Conservation (phyloP, 1,140 invertebrate species). For the Drosophila paulistorum region DNA sequence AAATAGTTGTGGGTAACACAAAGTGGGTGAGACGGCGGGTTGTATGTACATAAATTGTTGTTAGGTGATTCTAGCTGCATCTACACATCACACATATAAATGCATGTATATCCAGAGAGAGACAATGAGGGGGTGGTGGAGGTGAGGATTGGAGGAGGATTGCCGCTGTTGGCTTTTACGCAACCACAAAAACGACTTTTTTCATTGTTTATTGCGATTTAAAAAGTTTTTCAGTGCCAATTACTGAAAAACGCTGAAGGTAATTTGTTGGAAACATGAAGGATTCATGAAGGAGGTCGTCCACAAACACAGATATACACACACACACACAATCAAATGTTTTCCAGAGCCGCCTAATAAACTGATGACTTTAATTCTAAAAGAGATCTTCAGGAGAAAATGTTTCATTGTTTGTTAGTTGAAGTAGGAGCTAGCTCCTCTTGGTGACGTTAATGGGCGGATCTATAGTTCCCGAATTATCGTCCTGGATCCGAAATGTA, state of each 20-base stretch:
- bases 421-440: no score
- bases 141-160: neutral
- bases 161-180: slow-evolving; percentile 17
- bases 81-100: neutral
- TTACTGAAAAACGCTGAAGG: slow-evolving; percentile 7
- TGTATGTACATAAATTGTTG: neutral
- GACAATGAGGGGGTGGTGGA: neutral
- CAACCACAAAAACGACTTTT: slow-evolving; percentile 26
- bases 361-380: neutral
- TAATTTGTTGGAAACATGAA: slow-evolving; percentile 20
- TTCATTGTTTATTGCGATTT: slow-evolving; percentile 35
- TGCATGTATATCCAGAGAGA: neutral
- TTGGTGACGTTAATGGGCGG: no score
- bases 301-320: neutral
- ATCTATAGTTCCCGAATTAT: no score
- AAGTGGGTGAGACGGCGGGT: neutral
- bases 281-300: slow-evolving; percentile 11
- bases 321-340: slow-evolving; percentile 1
- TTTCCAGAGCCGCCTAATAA: slow-evolving; percentile 2
- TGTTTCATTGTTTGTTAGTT: neutral
- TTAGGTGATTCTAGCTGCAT: slow-evolving; percentile 1
- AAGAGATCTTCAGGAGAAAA: neutral
- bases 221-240: slow-evolving; percentile 26
- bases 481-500: no score
- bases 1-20: neutral